phyloP scores from a whole-genome alignment of 2,797 vertebrate genomes.

The Sandelia bainsii region DNA sequence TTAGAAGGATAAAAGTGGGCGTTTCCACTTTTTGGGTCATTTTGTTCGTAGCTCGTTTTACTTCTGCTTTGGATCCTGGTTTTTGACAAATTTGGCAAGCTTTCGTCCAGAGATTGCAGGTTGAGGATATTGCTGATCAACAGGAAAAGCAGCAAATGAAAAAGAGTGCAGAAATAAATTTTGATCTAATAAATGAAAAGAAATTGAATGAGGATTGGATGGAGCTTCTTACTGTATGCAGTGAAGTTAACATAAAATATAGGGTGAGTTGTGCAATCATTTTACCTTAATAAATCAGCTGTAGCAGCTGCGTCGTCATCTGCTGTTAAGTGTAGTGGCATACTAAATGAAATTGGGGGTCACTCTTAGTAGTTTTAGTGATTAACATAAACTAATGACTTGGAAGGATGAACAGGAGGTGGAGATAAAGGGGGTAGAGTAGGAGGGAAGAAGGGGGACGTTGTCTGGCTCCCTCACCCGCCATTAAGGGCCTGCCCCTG shows the following conservation, averaged over 20 bases:
- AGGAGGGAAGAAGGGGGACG: slow-evolving; percentile 65
- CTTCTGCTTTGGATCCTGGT: slow-evolving; percentile 10
- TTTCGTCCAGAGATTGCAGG: not conserved
- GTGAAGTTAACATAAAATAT: slow-evolving; percentile 35
- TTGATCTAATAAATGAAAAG: not conserved
- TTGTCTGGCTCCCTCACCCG: slow-evolving; percentile 63
- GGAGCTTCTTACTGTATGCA: not conserved
- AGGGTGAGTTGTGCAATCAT: slow-evolving; percentile 41
- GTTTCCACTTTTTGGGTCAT: not conserved
- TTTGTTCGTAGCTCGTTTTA: slow-evolving; percentile 9
- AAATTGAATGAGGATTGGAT: not conserved
- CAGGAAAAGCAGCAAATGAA: not conserved
- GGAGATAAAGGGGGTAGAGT: slow-evolving; percentile 61
- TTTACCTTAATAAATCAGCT: slow-evolving; percentile 55
- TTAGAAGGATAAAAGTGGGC: slow-evolving; percentile 6
- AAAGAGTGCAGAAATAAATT: not conserved
- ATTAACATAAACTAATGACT: slow-evolving; percentile 82
- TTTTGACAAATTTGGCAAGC: slow-evolving; percentile 5
- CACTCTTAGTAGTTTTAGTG: slow-evolving; percentile 72
- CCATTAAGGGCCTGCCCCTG: slow-evolving; percentile 75
- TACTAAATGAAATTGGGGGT: slow-evolving; percentile 72
- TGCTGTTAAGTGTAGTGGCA: slow-evolving; percentile 65
- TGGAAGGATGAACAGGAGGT: slow-evolving; percentile 80
- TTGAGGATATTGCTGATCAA: not conserved
- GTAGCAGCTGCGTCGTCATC: slow-evolving; percentile 67